phyloP scores from a whole-genome alignment of 2,113 vertebrate genomes.

The Rhinolophus ferrumequinum region DNA sequence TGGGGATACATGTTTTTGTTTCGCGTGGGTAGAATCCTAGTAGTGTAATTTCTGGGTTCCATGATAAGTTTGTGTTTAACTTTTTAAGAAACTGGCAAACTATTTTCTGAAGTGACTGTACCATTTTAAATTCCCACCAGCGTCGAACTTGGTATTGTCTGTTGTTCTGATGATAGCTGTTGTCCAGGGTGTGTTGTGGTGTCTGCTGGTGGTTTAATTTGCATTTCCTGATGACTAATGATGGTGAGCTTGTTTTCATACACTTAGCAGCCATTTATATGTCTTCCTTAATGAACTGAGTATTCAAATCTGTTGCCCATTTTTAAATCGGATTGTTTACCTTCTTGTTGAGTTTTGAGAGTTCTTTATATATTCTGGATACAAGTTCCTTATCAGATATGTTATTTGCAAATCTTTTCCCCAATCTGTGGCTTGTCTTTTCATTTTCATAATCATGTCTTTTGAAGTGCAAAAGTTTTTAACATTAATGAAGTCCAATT shows the following conservation, averaged over 20 bases:
- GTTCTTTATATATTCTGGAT: constrained; percentile 1
- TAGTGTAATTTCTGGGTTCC: background rate
- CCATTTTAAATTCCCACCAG: background rate
- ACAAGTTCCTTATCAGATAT: background rate
- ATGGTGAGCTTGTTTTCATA: background rate
- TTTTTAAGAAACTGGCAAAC: constrained; percentile 23
- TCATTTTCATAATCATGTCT: background rate
- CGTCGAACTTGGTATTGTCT: background rate
- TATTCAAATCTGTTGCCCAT: background rate
- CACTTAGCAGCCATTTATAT: background rate
- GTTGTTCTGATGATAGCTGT: background rate
- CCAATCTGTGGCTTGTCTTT: background rate
- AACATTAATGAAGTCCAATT: background rate
- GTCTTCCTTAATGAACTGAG: constrained; percentile 23
- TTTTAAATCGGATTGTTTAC: constrained; percentile 42
- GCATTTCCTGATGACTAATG: background rate
- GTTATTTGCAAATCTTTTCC: constrained; percentile 3
- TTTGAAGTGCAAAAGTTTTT: background rate
- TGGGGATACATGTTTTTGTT: background rate
- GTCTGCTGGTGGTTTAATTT: constrained; percentile 2
- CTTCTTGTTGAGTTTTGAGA: constrained; percentile 26
- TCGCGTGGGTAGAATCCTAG: background rate
- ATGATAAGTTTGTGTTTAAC: background rate
- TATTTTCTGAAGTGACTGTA: background rate
- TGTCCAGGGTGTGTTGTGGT: background rate